Evolutionary conservation across 2,113 vertebrate species (phyloP), one percentile per base, ranked within the genome.

Genomic region (Psittacus erithacus): DNA sequence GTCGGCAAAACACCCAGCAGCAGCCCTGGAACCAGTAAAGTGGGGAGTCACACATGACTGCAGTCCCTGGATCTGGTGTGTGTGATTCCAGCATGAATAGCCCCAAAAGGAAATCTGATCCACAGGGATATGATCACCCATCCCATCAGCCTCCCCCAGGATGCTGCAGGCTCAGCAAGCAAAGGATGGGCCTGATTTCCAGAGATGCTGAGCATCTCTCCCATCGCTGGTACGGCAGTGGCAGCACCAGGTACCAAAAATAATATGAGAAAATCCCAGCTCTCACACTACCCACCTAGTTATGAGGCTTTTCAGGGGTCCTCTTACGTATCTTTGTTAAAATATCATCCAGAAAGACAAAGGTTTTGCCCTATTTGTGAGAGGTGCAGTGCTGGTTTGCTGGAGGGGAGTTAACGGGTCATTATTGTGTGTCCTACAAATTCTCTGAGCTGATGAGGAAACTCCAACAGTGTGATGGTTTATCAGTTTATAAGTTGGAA

Each of bases 401-500:
- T 57, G 19, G 63, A 83, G 47, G 57, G 59, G 59, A 84, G 90
- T 29, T 97, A 95, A 92, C 96, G 97, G 90, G 83, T 91, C 95
- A 81, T 96, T 95, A 87, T 1, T 83, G 80, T 82, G 77, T 49
- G 47, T 85, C 86, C 93, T 88, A 94, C 81, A 94, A 95, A 95
- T 81, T 95, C 92, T 29, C 31, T 4, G 31, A 63, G 31, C 64
- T 1, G 4, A 83, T 90, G 95, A 97, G 95, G n/a, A 86, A 96
- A 89, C 93, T 60, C 82, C 91, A 92, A 82, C 96, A 90, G 71
- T 71, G 76, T 43, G 89, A 95, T 73, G 81, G 74, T 96, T 98
- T 95, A 97, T 97, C 93, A 29, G 84, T 53, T 59, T 78, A 25
- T 82, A 92, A 85, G 93, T 23, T 78, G 93, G 90, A 55, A 94